Percentiles rank a stretch among this genome's conserved stretches.
These are phyloP conservation scores for Temnothorax ravouxi DNA, from an alignment of 2,888 invertebrate genomes.

Conservation along the genomic window DNA sequence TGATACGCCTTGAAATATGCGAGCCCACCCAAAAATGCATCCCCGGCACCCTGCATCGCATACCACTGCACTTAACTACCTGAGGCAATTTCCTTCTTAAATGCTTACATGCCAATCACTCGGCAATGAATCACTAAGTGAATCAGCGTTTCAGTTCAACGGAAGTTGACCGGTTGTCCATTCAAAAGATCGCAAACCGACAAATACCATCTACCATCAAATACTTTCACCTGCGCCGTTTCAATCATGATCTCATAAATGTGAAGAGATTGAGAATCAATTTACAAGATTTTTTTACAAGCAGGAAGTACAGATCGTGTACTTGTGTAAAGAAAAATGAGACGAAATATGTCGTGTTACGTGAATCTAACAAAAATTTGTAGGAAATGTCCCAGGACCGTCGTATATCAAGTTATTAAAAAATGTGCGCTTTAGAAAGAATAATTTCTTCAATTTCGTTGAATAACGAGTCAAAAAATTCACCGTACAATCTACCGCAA, in stretches of 20 bases:
- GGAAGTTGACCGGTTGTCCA: slow-evolving; percentile 7
- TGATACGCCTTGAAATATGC: slow-evolving; percentile 92
- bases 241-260: neutral
- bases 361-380: neutral
- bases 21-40: slow-evolving; percentile 97
- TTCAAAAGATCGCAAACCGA: neutral
- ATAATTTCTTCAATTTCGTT: neutral
- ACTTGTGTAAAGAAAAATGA: neutral
- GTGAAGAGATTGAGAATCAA: neutral
- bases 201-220: neutral
- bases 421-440: neutral
- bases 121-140: slow-evolving; percentile 39
- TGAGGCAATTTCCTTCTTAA: neutral
- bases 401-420: neutral
- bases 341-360: neutral
- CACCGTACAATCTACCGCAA: neutral
- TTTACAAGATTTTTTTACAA: neutral
- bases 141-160: slow-evolving; percentile 18
- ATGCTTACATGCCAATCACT: neutral
- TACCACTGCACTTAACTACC: slow-evolving; percentile 20
- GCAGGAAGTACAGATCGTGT: neutral
- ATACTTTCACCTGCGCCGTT: neutral
- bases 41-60: slow-evolving; percentile 96
- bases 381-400: neutral
- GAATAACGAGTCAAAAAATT: neutral